Conservation (phyloP, 2,888 invertebrate species). For the Vanessa cardui region DNA sequence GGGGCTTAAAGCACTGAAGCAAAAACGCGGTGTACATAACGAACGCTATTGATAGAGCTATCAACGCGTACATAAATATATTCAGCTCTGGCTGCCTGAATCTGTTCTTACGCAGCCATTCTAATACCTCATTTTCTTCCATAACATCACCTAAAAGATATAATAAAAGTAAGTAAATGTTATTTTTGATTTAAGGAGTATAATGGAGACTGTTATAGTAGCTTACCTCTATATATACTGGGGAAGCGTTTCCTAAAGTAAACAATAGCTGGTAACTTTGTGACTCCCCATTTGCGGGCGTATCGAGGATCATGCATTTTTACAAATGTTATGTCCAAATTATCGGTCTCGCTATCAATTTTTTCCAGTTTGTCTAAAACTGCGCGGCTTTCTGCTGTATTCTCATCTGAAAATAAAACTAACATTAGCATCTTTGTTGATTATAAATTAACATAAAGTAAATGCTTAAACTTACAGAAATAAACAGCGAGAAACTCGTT, state of each 20-base stretch:
- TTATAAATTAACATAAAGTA: neutral
- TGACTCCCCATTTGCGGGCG: constrained; percentile 96
- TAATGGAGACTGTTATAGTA: neutral
- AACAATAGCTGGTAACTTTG: constrained; percentile 94
- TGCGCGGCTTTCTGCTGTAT: constrained; percentile 90
- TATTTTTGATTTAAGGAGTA: neutral
- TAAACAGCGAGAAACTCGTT: constrained; percentile 97
- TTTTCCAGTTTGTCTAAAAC: constrained; percentile 94
- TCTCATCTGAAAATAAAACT: constrained; percentile 86
- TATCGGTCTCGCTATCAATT: constrained; percentile 97
- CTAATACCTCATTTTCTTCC: constrained; percentile 92
- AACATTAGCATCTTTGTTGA: neutral
- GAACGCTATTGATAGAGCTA: constrained; percentile 93
- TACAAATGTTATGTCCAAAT: constrained; percentile 96
- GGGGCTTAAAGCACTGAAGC: constrained; percentile 93
- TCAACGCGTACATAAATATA: constrained; percentile 96
- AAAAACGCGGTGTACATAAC: constrained; percentile 95
- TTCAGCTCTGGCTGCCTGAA: constrained; percentile 96
- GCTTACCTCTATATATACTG: constrained; percentile 93
- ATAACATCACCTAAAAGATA: constrained; percentile 88
- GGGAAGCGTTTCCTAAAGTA: constrained; percentile 96
- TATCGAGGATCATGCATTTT: constrained; percentile 96
- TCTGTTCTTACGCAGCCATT: constrained; percentile 96
- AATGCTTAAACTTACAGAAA: constrained; percentile 90
- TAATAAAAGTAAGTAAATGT: neutral